Evolutionary conservation across 2,797 vertebrate genomes (phyloP).

Genomic region (Sebastes nivosus): DNA sequence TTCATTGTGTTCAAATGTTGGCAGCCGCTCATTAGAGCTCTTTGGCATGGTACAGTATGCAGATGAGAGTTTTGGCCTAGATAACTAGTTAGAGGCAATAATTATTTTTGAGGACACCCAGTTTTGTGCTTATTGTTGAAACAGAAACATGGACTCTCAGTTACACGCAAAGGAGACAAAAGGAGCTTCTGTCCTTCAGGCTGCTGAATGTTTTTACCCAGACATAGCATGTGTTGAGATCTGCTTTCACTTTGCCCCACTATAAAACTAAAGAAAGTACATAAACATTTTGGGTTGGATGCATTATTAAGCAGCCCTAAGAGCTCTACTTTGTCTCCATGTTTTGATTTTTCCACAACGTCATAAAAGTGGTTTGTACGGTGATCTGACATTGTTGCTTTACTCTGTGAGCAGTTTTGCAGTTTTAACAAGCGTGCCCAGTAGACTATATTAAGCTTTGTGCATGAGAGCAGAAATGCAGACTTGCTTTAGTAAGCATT

Average conservation of each 20-base stretch:
- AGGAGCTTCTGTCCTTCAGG: neutral
- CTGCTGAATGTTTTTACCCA: neutral
- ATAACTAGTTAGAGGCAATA: conserved; percentile 38
- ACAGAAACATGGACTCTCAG: neutral
- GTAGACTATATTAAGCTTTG: conserved; percentile 9
- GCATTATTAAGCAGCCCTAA: conserved; percentile 66
- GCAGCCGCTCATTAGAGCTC: conserved; percentile 37
- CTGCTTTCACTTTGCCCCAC: neutral
- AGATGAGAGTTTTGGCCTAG: conserved; percentile 65
- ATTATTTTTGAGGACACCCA: conserved; percentile 39
- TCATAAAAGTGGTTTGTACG: conserved; percentile 17
- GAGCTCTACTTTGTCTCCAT: conserved; percentile 47
- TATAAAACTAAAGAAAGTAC: conserved; percentile 7
- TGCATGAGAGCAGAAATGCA: conserved; percentile 11
- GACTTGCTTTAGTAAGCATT: conserved; percentile 26
- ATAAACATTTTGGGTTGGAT: conserved; percentile 30
- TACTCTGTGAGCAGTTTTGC: neutral
- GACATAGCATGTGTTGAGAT: neutral
- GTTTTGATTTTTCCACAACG: conserved; percentile 46
- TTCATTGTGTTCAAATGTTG: conserved; percentile 24
- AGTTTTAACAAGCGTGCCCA: conserved; percentile 1
- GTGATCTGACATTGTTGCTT: conserved; percentile 35
- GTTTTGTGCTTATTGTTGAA: conserved; percentile 20
- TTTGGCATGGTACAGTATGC: conserved; percentile 42
- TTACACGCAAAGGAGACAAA: conserved; percentile 23